phyloP scores from a whole-genome alignment of 2,113 vertebrate genomes.

The Actenoides lindsayi region DNA sequence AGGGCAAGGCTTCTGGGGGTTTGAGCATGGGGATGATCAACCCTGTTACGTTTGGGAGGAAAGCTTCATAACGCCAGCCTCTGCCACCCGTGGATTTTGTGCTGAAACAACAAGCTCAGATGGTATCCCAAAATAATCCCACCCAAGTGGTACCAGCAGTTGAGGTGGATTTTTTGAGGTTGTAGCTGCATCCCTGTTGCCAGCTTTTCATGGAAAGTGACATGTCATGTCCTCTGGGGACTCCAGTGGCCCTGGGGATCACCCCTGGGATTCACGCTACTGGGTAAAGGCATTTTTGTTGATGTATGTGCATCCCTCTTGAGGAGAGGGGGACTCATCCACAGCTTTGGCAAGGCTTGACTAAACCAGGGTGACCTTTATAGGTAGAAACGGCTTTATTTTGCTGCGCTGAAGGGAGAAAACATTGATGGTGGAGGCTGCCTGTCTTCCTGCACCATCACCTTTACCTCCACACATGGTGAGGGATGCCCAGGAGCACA shows the following conservation, averaged over 20 bases:
- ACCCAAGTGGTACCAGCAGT: neutral
- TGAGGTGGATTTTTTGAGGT: neutral
- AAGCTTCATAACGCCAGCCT: neutral
- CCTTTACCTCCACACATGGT: accelerated
- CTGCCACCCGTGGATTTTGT: neutral
- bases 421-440: accelerated
- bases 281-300: neutral
- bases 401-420: neutral
- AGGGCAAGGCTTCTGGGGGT: neutral
- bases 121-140: neutral
- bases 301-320: accelerated
- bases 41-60: neutral
- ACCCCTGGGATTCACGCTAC: accelerated
- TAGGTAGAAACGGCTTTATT: neutral
- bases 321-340: neutral
- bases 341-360: neutral
- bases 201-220: neutral
- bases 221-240: neutral
- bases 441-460: neutral
- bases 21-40: neutral
- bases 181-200: neutral
- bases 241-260: neutral
- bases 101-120: neutral
- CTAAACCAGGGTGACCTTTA: neutral
- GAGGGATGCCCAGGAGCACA: accelerated